Evolutionary conservation across 1,140 invertebrate genomes (phyloP).

Genomic region (Megathymus violae): DNA sequence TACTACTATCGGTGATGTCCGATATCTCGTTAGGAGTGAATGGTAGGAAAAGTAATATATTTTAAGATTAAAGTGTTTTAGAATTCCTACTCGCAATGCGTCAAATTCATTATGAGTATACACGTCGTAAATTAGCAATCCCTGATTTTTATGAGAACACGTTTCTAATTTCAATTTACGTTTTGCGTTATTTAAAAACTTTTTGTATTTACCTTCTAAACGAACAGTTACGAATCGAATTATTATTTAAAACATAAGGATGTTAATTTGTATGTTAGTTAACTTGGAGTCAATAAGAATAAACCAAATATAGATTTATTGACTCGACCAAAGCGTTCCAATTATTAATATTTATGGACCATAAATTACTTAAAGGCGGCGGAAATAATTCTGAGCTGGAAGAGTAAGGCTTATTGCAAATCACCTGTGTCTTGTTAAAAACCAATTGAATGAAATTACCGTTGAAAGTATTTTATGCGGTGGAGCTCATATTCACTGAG

Average conservation of each 20-base stretch:
- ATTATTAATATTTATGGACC: conserved; percentile 14
- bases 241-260: neutral
- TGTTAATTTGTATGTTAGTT: conserved; percentile 22
- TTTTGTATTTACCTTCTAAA: neutral
- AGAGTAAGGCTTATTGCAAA: neutral
- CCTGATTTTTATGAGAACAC: conserved; percentile 1
- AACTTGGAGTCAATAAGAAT: conserved; percentile 14
- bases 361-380: conserved; percentile 13
- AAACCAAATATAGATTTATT: conserved; percentile 25
- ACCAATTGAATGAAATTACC: neutral
- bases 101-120: neutral
- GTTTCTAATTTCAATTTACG: neutral
- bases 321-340: conserved; percentile 8
- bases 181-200: neutral
- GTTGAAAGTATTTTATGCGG: neutral
- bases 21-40: conserved; percentile 23
- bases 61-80: neutral
- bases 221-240: too few species aligned
- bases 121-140: conserved; percentile 5
- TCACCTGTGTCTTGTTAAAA: neutral
- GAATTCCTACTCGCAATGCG: neutral
- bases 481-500: neutral
- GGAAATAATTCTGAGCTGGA: neutral
- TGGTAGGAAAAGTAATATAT: conserved; percentile 21
- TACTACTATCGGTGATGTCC: conserved; percentile 42